These are phyloP conservation scores for Athrips mouffetella DNA, from an alignment of 2,888 invertebrate genomes.

Conservation along the genomic window DNA sequence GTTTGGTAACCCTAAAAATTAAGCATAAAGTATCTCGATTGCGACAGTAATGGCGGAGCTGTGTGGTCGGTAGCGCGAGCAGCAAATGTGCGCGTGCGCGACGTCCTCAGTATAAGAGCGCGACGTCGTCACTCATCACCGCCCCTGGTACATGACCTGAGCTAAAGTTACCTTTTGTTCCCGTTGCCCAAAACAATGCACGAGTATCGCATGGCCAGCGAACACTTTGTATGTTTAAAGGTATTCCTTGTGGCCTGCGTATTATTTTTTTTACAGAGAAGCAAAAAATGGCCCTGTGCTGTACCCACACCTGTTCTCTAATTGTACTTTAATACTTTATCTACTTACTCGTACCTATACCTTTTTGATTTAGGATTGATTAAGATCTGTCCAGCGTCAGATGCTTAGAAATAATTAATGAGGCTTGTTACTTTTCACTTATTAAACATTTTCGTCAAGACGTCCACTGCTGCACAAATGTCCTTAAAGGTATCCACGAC, in stretches of 20 bases:
- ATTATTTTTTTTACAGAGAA: neutral
- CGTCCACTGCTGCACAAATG: too few relatives aligned
- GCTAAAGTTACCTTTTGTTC: neutral
- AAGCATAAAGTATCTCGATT: neutral
- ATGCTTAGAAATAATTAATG: too few relatives aligned
- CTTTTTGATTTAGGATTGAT: too few relatives aligned
- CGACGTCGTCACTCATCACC: neutral
- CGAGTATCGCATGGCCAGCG: neutral
- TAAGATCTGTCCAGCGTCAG: too few relatives aligned
- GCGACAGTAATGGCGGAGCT: neutral
- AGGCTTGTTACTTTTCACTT: too few relatives aligned
- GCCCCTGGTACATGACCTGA: neutral
- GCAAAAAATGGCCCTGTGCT: neutral
- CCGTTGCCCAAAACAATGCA: neutral
- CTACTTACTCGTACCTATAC: too few relatives aligned
- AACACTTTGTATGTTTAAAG: neutral
- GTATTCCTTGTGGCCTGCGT: neutral
- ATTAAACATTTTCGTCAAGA: too few relatives aligned
- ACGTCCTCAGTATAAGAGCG: conserved; percentile 1
- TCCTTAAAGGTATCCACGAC: too few relatives aligned
- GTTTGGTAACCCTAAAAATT: neutral
- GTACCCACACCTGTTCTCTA: too few relatives aligned
- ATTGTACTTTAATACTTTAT: too few relatives aligned
- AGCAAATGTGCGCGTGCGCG: neutral
- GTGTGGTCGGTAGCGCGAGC: neutral